A percentile compares a stretch with the other conserved stretches of the same genome.
phyloP scores from a whole-genome alignment of 1,140 invertebrate species.

The Aphelenchoides besseyi region DNA sequence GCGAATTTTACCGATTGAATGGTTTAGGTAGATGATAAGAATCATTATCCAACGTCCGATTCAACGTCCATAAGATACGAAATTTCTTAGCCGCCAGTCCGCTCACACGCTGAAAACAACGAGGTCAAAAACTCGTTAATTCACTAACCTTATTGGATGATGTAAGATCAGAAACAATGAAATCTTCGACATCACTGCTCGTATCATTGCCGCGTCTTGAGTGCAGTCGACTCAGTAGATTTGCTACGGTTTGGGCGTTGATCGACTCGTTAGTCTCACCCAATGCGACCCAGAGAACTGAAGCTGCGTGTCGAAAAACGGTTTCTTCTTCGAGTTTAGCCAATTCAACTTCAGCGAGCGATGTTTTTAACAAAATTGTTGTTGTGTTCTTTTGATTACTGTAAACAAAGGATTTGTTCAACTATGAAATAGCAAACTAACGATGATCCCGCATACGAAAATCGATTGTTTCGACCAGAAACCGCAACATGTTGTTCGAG shows the following conservation, averaged over 20 bases:
- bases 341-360: constrained; percentile 40
- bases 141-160: constrained; percentile 34
- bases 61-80: constrained; percentile 50
- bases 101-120: constrained; percentile 38
- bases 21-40: constrained; percentile 41
- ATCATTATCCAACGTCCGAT: constrained; percentile 38
- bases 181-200: constrained; percentile 58
- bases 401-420: constrained; percentile 4
- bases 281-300: constrained; percentile 40
- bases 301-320: constrained; percentile 44
- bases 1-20: constrained; percentile 56
- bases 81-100: constrained; percentile 53
- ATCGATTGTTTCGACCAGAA: constrained; percentile 21
- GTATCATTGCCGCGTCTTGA: constrained; percentile 45
- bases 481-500: constrained; percentile 58
- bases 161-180: constrained; percentile 56
- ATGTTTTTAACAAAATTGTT: constrained; percentile 57
- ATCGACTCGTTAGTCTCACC: constrained; percentile 17
- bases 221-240: constrained; percentile 51
- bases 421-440: background rate
- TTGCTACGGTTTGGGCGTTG: constrained; percentile 35
- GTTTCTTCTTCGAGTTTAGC: constrained; percentile 30
- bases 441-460: background rate
- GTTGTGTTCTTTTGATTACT: constrained; percentile 46
- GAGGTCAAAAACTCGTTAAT: background rate